These are phyloP conservation scores for Amazonetta brasiliensis DNA, from an alignment of 2,797 vertebrate species.

Conservation along the genomic window DNA sequence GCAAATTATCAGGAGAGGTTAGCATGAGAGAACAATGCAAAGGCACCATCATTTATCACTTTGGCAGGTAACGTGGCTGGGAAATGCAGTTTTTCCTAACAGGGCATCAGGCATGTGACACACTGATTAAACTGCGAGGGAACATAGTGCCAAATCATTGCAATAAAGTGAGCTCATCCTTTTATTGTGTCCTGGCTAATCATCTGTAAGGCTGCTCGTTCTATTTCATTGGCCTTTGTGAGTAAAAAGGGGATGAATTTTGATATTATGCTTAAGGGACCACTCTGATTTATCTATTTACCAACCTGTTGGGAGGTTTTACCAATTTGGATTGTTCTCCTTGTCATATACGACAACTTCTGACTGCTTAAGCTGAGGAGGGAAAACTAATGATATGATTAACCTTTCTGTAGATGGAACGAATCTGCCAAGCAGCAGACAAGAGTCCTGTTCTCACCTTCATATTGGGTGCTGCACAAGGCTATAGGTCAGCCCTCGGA, in stretches of 20 bases:
- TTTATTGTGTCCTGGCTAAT: conserved; percentile 64
- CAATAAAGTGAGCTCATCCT: conserved; percentile 82
- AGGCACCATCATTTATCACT: background rate
- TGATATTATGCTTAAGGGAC: conserved; percentile 42
- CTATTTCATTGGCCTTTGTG: conserved; percentile 59
- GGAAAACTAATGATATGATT: background rate
- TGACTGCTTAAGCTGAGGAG: background rate
- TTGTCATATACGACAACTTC: background rate
- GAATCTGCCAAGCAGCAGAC: background rate
- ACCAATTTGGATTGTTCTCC: conserved; percentile 44
- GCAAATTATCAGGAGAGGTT: background rate
- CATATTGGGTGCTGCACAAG: background rate
- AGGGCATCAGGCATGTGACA: conserved; percentile 66
- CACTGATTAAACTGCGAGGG: conserved; percentile 77
- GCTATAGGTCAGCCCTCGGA: background rate
- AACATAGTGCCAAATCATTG: conserved; percentile 70
- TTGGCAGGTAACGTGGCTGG: background rate
- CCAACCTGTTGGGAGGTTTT: conserved; percentile 23
- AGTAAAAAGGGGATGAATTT: background rate
- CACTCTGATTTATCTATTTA: conserved; percentile 67
- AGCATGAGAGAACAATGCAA: background rate
- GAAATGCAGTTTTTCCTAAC: conserved; percentile 20
- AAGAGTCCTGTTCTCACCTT: background rate
- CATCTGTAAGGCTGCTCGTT: conserved; percentile 73
- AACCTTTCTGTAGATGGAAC: background rate